Evolutionary conservation across 2,888 invertebrate genomes (phyloP).

Genomic region (Ichneumon xanthorius): DNA sequence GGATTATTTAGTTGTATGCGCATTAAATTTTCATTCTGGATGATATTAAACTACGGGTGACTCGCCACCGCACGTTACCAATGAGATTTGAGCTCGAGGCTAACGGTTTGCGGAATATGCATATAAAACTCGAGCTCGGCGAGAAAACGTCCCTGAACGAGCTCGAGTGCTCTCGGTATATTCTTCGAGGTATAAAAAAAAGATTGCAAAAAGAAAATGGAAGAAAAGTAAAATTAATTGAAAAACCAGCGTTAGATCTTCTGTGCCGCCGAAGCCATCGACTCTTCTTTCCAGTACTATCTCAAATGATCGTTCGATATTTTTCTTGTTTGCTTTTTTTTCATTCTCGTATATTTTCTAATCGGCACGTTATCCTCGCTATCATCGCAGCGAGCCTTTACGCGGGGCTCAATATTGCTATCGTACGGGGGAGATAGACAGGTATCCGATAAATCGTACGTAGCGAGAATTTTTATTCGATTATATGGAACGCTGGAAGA

Average conservation of each 20-base stretch:
- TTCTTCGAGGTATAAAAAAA: not conserved
- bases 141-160: not conserved
- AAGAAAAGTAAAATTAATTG: not conserved
- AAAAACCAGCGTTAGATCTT: not conserved
- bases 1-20: constrained; percentile 24
- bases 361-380: not conserved
- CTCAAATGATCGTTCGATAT: not conserved
- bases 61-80: not conserved
- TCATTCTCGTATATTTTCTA: not conserved
- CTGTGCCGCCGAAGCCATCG: not conserved
- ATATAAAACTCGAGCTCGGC: not conserved
- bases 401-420: not conserved
- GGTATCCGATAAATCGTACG: not conserved
- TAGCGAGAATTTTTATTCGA: constrained; percentile 9
- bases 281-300: not conserved
- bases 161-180: not conserved
- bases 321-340: not conserved
- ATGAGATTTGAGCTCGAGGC: constrained; percentile 5
- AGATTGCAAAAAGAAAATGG: not conserved
- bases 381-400: not conserved
- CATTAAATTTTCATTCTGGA: constrained; percentile 6
- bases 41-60: not conserved
- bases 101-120: not conserved
- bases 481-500: not conserved
- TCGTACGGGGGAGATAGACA: not conserved